Conservation (phyloP, 2,113 vertebrate genomes). For the Platycercus adscitus region DNA sequence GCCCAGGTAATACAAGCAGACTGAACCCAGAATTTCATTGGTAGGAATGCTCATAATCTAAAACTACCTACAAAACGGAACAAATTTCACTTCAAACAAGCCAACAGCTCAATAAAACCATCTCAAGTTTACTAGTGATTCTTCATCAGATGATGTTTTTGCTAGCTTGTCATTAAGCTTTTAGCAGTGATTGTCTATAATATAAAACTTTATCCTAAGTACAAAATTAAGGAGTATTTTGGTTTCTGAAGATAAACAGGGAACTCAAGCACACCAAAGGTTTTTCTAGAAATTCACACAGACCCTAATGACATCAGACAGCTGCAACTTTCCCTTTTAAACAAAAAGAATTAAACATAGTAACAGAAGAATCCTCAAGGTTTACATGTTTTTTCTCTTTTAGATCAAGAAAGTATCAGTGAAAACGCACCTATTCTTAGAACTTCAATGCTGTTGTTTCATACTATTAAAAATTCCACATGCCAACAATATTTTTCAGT, state of each 20-base stretch:
- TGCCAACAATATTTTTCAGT: not conserved
- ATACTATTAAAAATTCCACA: not conserved
- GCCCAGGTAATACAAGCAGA: slow-evolving; percentile 21
- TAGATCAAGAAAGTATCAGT: not conserved
- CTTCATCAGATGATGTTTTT: slow-evolving; percentile 19
- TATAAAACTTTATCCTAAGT: not conserved
- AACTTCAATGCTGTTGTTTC: not conserved
- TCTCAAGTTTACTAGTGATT: slow-evolving; percentile 39
- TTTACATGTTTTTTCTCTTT: not conserved
- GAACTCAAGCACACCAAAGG: not conserved
- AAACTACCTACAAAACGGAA: slow-evolving; percentile 13
- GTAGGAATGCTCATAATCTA: slow-evolving; percentile 21
- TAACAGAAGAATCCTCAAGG: not conserved
- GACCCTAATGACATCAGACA: not conserved
- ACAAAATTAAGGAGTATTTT: not conserved
- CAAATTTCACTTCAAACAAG: slow-evolving; percentile 42
- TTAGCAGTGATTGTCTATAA: not conserved
- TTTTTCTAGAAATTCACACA: not conserved
- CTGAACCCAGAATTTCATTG: slow-evolving; percentile 39
- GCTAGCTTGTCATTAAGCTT: slow-evolving; percentile 26
- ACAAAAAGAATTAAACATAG: not conserved
- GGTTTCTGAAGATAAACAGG: not conserved
- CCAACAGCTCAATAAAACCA: slow-evolving; percentile 39
- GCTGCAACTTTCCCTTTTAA: not conserved
- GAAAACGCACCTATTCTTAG: not conserved